Percentiles rank a stretch among this genome's conserved stretches.
These are phyloP conservation scores for Pelobates fuscus DNA, from an alignment of 2,113 vertebrate genomes.

Conservation along the genomic window DNA sequence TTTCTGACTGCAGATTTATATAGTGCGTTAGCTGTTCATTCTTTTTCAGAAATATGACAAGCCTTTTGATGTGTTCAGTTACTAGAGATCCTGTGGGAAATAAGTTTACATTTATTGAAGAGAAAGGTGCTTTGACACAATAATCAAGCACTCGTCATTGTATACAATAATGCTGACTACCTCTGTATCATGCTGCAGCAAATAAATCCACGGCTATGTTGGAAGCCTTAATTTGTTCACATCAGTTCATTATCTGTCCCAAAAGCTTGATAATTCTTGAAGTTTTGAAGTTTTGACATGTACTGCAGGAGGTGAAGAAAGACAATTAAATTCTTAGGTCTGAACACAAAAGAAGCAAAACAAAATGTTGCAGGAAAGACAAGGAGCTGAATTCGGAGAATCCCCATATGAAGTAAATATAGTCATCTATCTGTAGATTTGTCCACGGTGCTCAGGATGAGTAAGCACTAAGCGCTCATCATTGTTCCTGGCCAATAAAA, in stretches of 20 bases:
- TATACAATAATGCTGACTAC: too few species aligned
- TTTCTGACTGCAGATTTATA: too few species aligned
- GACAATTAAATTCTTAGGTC: conserved; percentile 27
- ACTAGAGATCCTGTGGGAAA: too few species aligned
- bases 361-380: conserved; percentile 18
- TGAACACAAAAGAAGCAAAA: conserved; percentile 10
- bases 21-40: too few species aligned
- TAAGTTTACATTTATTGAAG: too few species aligned
- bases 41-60: too few species aligned
- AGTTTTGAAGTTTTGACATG: conserved; percentile 32
- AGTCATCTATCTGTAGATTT: too few species aligned
- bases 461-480: conserved; percentile 2
- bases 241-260: conserved; percentile 32
- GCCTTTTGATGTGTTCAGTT: too few species aligned
- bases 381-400: conserved; percentile 4
- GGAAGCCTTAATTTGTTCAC: conserved; percentile 8
- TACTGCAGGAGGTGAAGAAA: conserved; percentile 15
- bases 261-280: conserved; percentile 10
- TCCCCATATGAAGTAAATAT: conserved; percentile 6
- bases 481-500: conserved; percentile 4
- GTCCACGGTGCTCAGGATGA: conserved; percentile 15
- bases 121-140: too few species aligned
- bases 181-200: too few species aligned
- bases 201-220: background rate
- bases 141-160: too few species aligned